Base-by-base conservation (phyloP, 2,113 vertebrate species). In the Leptocoma aspasia region DNA sequence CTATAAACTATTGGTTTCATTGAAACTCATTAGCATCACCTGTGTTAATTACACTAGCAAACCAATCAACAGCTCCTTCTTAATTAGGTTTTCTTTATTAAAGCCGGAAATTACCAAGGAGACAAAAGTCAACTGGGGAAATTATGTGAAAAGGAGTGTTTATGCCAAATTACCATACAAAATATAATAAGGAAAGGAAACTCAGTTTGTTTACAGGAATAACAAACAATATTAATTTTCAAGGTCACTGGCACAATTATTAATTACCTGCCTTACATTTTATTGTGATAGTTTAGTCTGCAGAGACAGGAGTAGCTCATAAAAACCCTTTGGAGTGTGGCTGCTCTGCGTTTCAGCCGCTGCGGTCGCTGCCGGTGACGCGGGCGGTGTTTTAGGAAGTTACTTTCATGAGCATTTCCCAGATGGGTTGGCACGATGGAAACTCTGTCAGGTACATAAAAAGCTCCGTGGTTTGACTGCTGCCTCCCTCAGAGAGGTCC, bases 21-120 rank as follows among this genome's bases (percentile, higher is more conserved):
- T 99, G 99, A 99, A 99, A 98, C 99, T 99, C 98, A 99, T 99
- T 99, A 99, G 98, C 99, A 99, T 99, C 98, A 99, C 99, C 99
- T 99, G 99, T 99, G 99, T 99, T 99, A 99, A 99, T 99, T 99
- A 99, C 98, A 98, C 98, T 98, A 98, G 98, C 99, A 98, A 99
- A 99, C 99, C 99, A 99, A 99, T 99, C 99, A 99, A 99, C 98
- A 98, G 98, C 98, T 99, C 98, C 98, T 98, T 98, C 98, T 99
- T 99, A 99, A 99, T 99, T 99, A 99, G 99, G 98, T 99, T 98
- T 98, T 99, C 99, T 99, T 99, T 99, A 98, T 99, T 99, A 99
- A 99, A 99, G 98, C 98, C 98, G 97, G 98, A 98, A 98, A 98
- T 98, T 99, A 98, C 99, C 98, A 98, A 98, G 98, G 98, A 98